Evolutionary conservation across 1,140 invertebrate genomes (phyloP).

Genomic region (Linepithema humile): DNA sequence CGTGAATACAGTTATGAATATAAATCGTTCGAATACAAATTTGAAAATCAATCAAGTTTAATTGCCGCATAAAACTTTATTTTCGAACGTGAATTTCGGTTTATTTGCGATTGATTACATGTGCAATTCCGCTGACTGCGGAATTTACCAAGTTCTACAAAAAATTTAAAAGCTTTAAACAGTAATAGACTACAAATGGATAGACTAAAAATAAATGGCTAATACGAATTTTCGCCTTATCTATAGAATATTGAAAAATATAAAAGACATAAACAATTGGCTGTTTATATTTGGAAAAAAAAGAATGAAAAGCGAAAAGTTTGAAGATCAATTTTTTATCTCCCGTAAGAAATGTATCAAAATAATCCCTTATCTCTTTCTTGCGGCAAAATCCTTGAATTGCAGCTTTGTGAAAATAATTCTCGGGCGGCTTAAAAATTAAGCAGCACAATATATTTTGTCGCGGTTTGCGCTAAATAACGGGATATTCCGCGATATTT

Average conservation of each 20-base stretch:
- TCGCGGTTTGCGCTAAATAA: not conserved
- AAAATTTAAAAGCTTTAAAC: not conserved
- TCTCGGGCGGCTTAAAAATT: slow-evolving; percentile 13
- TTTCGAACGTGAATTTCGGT: not conserved
- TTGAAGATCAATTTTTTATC: too few species aligned
- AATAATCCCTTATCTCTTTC: not conserved
- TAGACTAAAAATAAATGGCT: not conserved
- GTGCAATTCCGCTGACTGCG: not conserved
- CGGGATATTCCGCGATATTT: not conserved
- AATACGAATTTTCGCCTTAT: not conserved
- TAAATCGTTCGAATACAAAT: not conserved
- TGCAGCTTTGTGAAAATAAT: not conserved
- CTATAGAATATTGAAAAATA: too few species aligned
- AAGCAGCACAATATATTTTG: not conserved
- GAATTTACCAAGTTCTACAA: not conserved
- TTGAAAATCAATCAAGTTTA: slow-evolving; percentile 24
- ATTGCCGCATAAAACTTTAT: not conserved
- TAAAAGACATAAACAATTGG: too few species aligned
- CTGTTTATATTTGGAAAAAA: too few species aligned
- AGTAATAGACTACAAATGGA: not conserved
- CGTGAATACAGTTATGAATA: not conserved
- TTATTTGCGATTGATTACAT: not conserved
- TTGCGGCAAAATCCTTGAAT: not conserved
- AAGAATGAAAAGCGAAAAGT: too few species aligned
- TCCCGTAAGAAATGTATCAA: not conserved